Base-by-base conservation (phyloP, 2,113 vertebrate genomes). In the Siphamia tubifer region DNA sequence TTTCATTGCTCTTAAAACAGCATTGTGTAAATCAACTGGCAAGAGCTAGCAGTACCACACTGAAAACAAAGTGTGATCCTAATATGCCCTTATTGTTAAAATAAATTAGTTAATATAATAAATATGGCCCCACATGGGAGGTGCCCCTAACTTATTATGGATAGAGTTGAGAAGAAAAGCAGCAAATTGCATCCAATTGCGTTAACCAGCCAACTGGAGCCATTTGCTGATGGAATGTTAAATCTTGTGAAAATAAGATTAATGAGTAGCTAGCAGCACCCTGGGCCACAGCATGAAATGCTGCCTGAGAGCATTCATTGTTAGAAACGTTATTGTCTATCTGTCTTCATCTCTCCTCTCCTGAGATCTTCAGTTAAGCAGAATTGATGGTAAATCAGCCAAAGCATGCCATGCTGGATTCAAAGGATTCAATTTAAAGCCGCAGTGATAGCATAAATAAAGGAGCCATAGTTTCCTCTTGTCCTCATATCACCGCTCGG, bases 211-310 rank as follows among this genome's bases (percentile, higher is more conserved):
- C 70, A 80, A 90, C 81, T 86, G 87, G 62, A 86, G 73, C 79
- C 74, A 58, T 86, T 80, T 83, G 80, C 86, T 87, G 84, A 91
- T 87, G 83, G 56, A 82, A 90, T 75, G 70, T 83, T 88, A 91
- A 90, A 89, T 91, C 76, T 76, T 78, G 71, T 80, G 76, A 87
- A 90, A 90, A 91, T 74, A 89, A 86, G 83, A 91, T 85, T 77
- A 91, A 92, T 87, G 87, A 88, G 83, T 36, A 83, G 61, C 24
- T 42, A 65, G 56, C 61, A 51, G 81, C 74, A 87, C 77, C 57
- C 56, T 72, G 64, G 66, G 79, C 70, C 60, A 55, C 67, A 40
- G 53, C 71, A 70, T 60, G 78, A 64, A 63, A 25, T 38, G 54
- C 49, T 73, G 68, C 72, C 69, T 54, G 35, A 36, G 70, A 85